Conservation (phyloP, 2,113 vertebrate species). For the Willisornis vidua region DNA sequence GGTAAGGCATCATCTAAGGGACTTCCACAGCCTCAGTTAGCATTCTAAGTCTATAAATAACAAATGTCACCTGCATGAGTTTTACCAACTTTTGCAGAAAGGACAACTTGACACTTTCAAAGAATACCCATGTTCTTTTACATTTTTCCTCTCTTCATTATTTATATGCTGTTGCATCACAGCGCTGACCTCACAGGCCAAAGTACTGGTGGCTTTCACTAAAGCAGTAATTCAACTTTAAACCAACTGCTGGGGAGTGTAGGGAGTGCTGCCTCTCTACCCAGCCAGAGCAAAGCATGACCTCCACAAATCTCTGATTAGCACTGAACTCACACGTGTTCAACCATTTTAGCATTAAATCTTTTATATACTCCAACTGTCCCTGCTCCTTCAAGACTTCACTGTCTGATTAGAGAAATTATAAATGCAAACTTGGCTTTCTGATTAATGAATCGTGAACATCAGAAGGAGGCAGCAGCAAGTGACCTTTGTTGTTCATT, state of each 20-base stretch:
- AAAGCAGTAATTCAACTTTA: slow-evolving; percentile 8
- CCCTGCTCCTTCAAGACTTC: neutral
- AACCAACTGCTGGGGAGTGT: neutral
- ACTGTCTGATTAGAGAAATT: neutral
- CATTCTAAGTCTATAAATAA: neutral
- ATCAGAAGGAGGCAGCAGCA: neutral
- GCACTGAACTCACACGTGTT: neutral
- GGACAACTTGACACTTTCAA: neutral
- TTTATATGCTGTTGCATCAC: neutral
- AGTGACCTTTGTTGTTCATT: neutral
- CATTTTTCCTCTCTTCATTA: neutral
- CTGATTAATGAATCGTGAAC: slow-evolving; percentile 28
- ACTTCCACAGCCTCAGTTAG: neutral
- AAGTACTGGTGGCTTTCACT: neutral
- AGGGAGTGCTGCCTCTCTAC: neutral
- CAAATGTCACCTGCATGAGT: neutral
- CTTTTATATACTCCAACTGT: neutral
- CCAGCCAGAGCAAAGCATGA: neutral
- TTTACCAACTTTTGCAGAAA: neutral
- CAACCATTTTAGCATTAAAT: neutral
- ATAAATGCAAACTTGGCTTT: slow-evolving; percentile 1
- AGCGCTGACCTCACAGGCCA: neutral
- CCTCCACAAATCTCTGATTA: neutral
- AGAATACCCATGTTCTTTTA: neutral
- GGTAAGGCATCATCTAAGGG: neutral